Percentiles rank a stretch among this genome's conserved stretches.
These are phyloP conservation scores for Ranitomeya imitator DNA, from an alignment of 2,113 vertebrate species.

Conservation along the genomic window DNA sequence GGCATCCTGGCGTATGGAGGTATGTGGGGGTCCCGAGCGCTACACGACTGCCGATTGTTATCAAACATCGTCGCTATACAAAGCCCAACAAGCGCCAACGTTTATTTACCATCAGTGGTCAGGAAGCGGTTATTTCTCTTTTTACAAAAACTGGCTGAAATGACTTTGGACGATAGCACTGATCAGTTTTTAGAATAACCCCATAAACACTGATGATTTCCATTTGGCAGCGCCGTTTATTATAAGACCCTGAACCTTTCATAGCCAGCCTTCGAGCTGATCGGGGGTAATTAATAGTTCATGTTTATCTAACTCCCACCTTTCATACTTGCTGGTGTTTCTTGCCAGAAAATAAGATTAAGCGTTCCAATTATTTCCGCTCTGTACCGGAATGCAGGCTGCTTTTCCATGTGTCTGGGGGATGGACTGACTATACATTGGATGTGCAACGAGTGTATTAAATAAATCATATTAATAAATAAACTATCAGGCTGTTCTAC, in stretches of 20 bases:
- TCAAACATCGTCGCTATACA: too few species aligned
- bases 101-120: too few species aligned
- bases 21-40: too few species aligned
- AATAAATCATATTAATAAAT: conserved; percentile 45
- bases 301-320: background rate
- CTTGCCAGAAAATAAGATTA: background rate
- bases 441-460: background rate
- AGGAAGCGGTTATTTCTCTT: too few species aligned
- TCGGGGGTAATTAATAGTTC: background rate
- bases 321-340: background rate
- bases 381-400: background rate
- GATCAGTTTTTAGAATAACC: background rate
- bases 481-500: conserved; percentile 12
- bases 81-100: too few species aligned
- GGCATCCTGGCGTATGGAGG: too few species aligned
- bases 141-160: too few species aligned
- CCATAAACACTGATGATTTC: background rate
- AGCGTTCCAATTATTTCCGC: conserved; percentile 1
- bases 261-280: background rate
- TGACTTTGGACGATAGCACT: background rate
- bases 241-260: background rate
- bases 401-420: background rate
- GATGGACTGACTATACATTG: background rate
- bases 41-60: too few species aligned
- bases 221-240: background rate